phyloP scores from a whole-genome alignment of 1,140 invertebrate species.

The Heterodera schachtii region DNA sequence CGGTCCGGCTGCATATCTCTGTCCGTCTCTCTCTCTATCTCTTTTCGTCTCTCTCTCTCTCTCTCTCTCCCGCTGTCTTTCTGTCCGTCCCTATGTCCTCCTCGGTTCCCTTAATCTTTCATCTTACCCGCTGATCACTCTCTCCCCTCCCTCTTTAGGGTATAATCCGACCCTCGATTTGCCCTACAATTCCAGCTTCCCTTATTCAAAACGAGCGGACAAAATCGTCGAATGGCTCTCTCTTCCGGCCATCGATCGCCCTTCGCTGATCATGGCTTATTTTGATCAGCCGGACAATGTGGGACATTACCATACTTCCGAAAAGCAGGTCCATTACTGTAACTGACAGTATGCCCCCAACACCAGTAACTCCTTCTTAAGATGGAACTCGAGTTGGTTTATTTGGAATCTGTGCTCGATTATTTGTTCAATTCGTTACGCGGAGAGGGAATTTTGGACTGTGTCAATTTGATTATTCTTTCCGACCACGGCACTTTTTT shows the following conservation, averaged over 20 bases:
- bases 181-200: conserved; percentile 43
- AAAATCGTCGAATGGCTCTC: conserved; percentile 71
- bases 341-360: background rate
- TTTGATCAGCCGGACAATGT: conserved; percentile 76
- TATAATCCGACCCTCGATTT: conserved; percentile 49
- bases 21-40: conserved; percentile 14
- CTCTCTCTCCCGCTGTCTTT: too few relatives aligned
- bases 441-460: conserved; percentile 51
- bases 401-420: conserved; percentile 55
- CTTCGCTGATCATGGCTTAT: conserved; percentile 72
- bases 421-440: conserved; percentile 56
- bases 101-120: too few relatives aligned
- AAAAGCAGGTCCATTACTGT: conserved; percentile 42
- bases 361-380: background rate
- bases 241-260: conserved; percentile 66
- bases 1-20: conserved; percentile 22
- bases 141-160: conserved; percentile 22
- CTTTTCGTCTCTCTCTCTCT: too few relatives aligned
- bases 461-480: conserved; percentile 57
- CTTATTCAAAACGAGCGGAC: conserved; percentile 49
- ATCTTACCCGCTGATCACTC: background rate
- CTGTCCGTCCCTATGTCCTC: too few relatives aligned
- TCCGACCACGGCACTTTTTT: conserved; percentile 58
- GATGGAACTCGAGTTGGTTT: conserved; percentile 35
- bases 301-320: conserved; percentile 62